Percentiles rank a stretch among this genome's conserved stretches.
These are phyloP conservation scores for Pituophis catenifer DNA, from an alignment of 2,113 vertebrate genomes.

Conservation along the genomic window DNA sequence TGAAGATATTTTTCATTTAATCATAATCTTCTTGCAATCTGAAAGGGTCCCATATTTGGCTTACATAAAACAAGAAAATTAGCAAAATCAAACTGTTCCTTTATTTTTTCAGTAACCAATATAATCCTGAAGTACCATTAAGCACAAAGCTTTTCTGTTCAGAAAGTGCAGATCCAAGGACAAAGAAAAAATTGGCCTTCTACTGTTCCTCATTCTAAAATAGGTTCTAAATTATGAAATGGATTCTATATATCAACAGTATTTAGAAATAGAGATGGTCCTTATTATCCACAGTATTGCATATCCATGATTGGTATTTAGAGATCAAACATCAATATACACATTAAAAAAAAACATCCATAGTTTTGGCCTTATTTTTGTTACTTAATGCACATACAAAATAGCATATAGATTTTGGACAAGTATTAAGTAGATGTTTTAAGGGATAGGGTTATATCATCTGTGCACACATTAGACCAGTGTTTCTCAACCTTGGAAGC, in stretches of 20 bases:
- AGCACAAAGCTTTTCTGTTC: neutral
- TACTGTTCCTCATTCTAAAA: neutral
- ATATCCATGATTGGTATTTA: neutral
- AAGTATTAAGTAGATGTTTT: neutral
- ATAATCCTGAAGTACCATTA: neutral
- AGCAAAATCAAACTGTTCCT: neutral
- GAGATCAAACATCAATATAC: neutral
- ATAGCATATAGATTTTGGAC: neutral
- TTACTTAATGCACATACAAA: neutral
- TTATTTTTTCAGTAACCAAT: neutral
- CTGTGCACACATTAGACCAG: neutral
- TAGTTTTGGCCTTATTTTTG: neutral
- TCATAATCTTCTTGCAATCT: constrained; percentile 8
- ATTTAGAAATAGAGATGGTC: neutral
- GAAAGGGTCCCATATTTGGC: neutral
- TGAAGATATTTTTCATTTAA: constrained; percentile 43
- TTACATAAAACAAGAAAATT: neutral
- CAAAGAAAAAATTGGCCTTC: neutral
- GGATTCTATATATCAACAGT: neutral
- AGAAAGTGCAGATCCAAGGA: neutral
- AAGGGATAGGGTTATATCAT: neutral
- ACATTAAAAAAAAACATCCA: neutral
- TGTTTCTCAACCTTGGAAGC: no score
- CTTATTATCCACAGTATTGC: neutral
- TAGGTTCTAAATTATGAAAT: neutral